Base-by-base conservation (phyloP, 2,797 vertebrate genomes). In the Paedocypris micromegethes region DNA sequence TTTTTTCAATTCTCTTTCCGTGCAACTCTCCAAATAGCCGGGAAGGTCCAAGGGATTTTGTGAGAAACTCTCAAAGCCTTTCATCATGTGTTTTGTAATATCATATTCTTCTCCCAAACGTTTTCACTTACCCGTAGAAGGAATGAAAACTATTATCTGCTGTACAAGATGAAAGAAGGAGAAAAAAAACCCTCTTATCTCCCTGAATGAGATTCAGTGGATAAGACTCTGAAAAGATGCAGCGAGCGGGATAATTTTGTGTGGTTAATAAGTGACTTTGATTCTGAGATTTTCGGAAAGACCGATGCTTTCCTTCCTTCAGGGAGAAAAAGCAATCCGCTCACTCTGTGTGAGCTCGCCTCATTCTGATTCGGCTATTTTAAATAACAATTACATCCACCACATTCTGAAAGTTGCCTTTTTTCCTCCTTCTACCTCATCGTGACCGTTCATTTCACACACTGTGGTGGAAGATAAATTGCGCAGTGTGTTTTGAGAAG, bases 151-250 rank as follows among this genome's bases (percentile, higher is more conserved):
- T n/a, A 44, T 59, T 65, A 66, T 70, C 54, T 23, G 45, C 9
- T 9, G 4, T 49, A 50, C 49, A 68, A 55, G 55, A 54, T 66
- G 56, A 62, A 70, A 52, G 59, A 5, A 7, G 8, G 5, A 48
- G 9, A 62, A 1, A 23, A 23, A 57, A 57, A 53, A 51, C 42
- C 23, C 46, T 45, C 51, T 42, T 72, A 67, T 66, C 53, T 63
- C 4, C 64, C 76, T 73, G 78, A 70, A 75, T 72, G 62, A 62
- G 55, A 75, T 68, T 72, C 44, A 56, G 54, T 45, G 71, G 79
- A 73, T 78, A 76, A 77, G 65, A 59, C 70, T 48, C 46, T 70
- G 37, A 58, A 72, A 76, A 77, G 72, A 77, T 61, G 54, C 2
- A 48, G 75, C 75, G 38, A 56, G 4, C 50, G 68, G 67, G 52